Percentiles rank a stretch among this genome's conserved stretches.
phyloP scores from a whole-genome alignment of 2,888 invertebrate species.

The Tinea pellionella region DNA sequence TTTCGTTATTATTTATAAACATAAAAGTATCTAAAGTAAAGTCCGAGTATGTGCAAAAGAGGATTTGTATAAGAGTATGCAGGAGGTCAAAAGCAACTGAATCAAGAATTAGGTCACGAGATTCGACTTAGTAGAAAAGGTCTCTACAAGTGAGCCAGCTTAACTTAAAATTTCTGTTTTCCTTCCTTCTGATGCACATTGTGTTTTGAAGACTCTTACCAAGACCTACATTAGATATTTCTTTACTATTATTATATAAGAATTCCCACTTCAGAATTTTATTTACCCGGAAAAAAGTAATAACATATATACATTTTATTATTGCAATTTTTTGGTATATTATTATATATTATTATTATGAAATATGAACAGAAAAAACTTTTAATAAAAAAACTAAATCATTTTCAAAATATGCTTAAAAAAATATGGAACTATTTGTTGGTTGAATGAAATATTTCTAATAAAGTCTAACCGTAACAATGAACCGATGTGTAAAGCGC shows the following conservation, averaged over 20 bases:
- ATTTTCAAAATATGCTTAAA: too few relatives aligned
- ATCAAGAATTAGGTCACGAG: constrained; percentile 12
- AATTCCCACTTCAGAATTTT: neutral
- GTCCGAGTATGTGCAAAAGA: constrained; percentile 24
- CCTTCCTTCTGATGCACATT: constrained; percentile 3
- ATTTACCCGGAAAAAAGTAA: neutral
- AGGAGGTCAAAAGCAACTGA: constrained; percentile 32
- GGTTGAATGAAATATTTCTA: neutral
- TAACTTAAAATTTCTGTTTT: constrained; percentile 14
- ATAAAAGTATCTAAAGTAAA: neutral
- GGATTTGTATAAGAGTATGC: constrained; percentile 39
- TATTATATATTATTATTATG: too few relatives aligned
- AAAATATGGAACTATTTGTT: too few relatives aligned
- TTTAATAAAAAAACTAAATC: too few relatives aligned
- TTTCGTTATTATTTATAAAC: neutral
- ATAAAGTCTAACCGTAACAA: neutral
- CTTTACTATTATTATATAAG: neutral
- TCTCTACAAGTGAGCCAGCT: constrained; percentile 10
- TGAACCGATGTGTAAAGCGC: neutral
- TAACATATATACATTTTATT: too few relatives aligned
- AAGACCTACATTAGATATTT: constrained; percentile 4
- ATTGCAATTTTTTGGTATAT: too few relatives aligned
- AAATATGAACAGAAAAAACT: too few relatives aligned
- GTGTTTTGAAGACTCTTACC: constrained; percentile 10
- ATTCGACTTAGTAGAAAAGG: constrained; percentile 12